These are phyloP conservation scores for Crocuta crocuta DNA, from an alignment of 2,113 vertebrate species.

Conservation along the genomic window DNA sequence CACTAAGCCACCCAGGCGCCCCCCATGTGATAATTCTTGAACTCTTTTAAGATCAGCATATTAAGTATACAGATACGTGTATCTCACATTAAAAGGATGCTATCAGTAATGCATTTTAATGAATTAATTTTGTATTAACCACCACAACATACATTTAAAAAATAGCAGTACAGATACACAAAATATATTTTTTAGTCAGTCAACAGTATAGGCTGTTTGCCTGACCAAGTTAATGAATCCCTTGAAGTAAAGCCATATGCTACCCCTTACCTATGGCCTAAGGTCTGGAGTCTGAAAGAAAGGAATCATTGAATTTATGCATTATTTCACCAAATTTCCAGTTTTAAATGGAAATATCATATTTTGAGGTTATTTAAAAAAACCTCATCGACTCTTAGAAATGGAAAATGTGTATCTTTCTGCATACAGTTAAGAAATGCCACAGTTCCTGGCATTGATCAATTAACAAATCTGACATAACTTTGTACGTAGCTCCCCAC, in stretches of 20 bases:
- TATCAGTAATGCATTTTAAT: not conserved
- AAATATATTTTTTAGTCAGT: not conserved
- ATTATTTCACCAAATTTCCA: not conserved
- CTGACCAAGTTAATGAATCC: not conserved
- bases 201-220: not conserved
- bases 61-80: not conserved
- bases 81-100: not conserved
- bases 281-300: not conserved
- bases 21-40: too few species aligned
- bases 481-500: not conserved
- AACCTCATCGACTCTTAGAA: not conserved
- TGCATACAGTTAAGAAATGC: not conserved
- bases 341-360: not conserved
- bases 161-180: not conserved
- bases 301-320: not conserved
- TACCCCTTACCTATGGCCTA: not conserved
- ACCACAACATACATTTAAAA: not conserved
- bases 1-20: too few species aligned
- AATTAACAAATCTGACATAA: not conserved
- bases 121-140: slow-evolving; percentile 3
- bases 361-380: not conserved
- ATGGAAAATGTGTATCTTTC: not conserved
- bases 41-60: not conserved
- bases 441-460: not conserved
- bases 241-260: not conserved